Conservation (phyloP, 2,888 invertebrate species). For the Lepidonotus clava region DNA sequence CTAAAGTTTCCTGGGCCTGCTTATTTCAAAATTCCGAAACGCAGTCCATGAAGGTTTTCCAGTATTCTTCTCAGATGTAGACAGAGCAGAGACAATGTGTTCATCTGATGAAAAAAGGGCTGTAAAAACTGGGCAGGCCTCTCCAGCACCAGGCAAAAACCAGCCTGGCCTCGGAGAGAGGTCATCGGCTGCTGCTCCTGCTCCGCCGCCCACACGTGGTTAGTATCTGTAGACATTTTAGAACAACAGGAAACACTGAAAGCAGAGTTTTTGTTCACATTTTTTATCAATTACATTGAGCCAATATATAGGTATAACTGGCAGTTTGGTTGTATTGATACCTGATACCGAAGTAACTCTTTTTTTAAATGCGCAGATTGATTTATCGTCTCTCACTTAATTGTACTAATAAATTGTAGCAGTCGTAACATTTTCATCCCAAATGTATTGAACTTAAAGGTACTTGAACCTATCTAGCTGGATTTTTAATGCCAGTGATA, state of each 20-base stretch:
- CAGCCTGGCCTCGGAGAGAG: not conserved
- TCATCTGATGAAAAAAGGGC: not conserved
- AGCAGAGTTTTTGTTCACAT: not conserved
- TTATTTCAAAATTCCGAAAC: not conserved
- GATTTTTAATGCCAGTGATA: too few relatives aligned
- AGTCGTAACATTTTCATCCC: too few relatives aligned
- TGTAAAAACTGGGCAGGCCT: not conserved
- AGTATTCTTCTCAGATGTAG: not conserved
- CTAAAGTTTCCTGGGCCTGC: too few relatives aligned
- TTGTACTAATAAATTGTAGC: too few relatives aligned
- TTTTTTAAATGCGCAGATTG: too few relatives aligned
- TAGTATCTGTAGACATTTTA: constrained; percentile 3
- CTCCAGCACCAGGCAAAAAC: not conserved
- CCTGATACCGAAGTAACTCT: too few relatives aligned
- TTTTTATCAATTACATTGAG: too few relatives aligned
- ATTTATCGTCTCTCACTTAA: too few relatives aligned
- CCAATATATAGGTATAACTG: not conserved
- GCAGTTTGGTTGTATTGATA: too few relatives aligned
- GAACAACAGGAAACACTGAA: constrained; percentile 12
- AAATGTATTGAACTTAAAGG: too few relatives aligned
- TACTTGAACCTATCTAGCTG: too few relatives aligned
- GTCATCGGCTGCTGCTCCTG: not conserved
- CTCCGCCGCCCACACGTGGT: not conserved
- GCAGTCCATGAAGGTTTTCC: not conserved
- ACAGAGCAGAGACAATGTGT: constrained; percentile 1